Evolutionary conservation across 2,113 vertebrate genomes (phyloP).

Genomic region (Oryzias javanicus): DNA sequence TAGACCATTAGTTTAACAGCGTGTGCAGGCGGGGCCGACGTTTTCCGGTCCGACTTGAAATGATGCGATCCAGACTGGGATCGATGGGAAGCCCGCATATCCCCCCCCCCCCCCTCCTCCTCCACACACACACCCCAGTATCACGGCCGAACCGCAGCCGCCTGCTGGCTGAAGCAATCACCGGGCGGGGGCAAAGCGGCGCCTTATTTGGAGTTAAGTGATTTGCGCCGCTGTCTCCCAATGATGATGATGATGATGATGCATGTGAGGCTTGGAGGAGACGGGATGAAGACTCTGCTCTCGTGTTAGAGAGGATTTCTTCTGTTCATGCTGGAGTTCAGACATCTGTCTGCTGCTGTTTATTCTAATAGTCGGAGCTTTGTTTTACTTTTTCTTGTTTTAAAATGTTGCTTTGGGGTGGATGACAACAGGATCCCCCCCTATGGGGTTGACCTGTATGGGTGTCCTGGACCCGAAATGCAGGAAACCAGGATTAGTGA

Average conservation of each 20-base stretch:
- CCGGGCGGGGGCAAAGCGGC: slow-evolving; percentile 7
- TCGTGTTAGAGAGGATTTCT: slow-evolving; percentile 25
- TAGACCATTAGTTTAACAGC: slow-evolving; percentile 50
- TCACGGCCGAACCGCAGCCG: slow-evolving; percentile 3
- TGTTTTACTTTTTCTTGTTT: not conserved
- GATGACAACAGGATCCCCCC: too few species aligned
- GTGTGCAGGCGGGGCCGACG: slow-evolving; percentile 21
- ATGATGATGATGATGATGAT: slow-evolving; percentile 47
- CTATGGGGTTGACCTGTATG: too few species aligned
- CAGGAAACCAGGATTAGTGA: too few species aligned
- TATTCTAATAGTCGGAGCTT: too few species aligned
- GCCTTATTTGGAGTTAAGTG: slow-evolving; percentile 46
- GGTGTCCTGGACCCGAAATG: too few species aligned
- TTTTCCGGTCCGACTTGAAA: slow-evolving; percentile 17
- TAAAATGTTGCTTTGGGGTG: not conserved
- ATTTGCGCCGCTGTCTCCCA: slow-evolving; percentile 24
- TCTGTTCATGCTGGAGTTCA: slow-evolving; percentile 29
- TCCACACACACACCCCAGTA: too few species aligned
- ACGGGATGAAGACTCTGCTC: slow-evolving; percentile 16
- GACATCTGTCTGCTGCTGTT: too few species aligned
- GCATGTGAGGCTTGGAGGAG: slow-evolving; percentile 22
- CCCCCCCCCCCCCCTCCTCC: too few species aligned
- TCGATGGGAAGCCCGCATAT: slow-evolving; percentile 30
- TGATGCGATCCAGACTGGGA: slow-evolving; percentile 42
- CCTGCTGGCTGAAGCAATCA: slow-evolving; percentile 34